These are phyloP conservation scores for Plestiodon gilberti DNA, from an alignment of 2,113 vertebrate species.

Conservation along the genomic window DNA sequence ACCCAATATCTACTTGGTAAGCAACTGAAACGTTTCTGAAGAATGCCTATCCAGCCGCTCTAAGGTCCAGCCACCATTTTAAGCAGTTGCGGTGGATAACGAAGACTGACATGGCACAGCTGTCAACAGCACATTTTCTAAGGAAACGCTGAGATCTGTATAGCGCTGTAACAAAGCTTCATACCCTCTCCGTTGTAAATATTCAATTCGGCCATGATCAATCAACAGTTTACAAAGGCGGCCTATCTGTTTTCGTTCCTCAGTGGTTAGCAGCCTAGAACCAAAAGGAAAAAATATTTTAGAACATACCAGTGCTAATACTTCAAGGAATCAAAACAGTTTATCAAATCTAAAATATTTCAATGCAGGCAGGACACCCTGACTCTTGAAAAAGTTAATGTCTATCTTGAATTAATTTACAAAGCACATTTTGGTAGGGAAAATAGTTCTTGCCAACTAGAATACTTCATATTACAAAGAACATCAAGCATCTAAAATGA, in stretches of 20 bases:
- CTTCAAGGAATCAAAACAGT: slow-evolving; percentile 13
- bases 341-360: not conserved
- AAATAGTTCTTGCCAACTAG: not conserved
- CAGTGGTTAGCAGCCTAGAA: slow-evolving; percentile 78
- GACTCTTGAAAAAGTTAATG: not conserved
- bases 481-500: not conserved
- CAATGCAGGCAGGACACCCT: not conserved
- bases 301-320: slow-evolving; percentile 1
- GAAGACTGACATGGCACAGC: slow-evolving; percentile 76
- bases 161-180: slow-evolving; percentile 79
- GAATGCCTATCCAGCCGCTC: not conserved
- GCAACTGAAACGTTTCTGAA: not conserved
- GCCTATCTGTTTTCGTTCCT: slow-evolving; percentile 85
- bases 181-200: slow-evolving; percentile 83
- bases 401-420: accelerated
- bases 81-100: slow-evolving; percentile 37
- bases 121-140: slow-evolving; percentile 94
- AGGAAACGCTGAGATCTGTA: slow-evolving; percentile 79
- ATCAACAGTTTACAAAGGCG: slow-evolving; percentile 90
- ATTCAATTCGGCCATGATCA: slow-evolving; percentile 86
- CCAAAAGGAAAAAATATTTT: slow-evolving; percentile 22
- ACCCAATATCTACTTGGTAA: not conserved
- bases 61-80: slow-evolving; percentile 39
- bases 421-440: slow-evolving; percentile 3
- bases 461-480: not conserved